Percentiles rank a stretch among this genome's conserved stretches.
phyloP scores from a whole-genome alignment of 2,888 invertebrate species.

The Odontocerum albicorne region DNA sequence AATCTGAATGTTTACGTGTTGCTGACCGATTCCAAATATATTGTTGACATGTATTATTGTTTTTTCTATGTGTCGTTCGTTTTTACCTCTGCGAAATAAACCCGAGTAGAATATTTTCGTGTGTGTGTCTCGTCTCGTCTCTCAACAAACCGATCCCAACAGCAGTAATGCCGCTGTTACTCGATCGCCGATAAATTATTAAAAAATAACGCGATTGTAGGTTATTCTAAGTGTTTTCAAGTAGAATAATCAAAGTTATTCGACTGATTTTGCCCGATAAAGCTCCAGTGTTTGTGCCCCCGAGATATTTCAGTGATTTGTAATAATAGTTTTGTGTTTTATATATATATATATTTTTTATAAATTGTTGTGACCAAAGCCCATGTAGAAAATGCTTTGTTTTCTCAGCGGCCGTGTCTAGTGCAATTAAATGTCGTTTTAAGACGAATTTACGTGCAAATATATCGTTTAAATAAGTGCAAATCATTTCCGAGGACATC shows the following conservation, averaged over 20 bases:
- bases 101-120: no score
- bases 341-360: conserved; percentile 4
- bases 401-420: conserved; percentile 13
- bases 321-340: conserved; percentile 15
- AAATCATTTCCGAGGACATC: no score
- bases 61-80: conserved; percentile 33
- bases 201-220: no score
- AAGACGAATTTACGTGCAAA: no score
- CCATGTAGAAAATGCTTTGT: conserved; percentile 21
- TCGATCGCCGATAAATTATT: no score
- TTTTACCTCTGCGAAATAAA: no score
- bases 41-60: conserved; percentile 34
- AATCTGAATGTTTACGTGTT: no score
- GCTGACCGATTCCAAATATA: conserved; percentile 22
- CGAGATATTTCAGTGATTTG: conserved; percentile 23
- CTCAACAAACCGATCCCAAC: conserved; percentile 1
- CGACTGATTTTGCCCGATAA: conserved; percentile 23
- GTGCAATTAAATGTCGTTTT: conserved; percentile 24
- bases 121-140: not conserved
- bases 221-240: no score
- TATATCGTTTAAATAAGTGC: no score
- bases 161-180: no score
- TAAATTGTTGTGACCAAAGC: conserved; percentile 14
- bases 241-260: conserved; percentile 7
- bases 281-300: conserved; percentile 15